Evolutionary conservation across 2,113 vertebrate species (phyloP).

Genomic region (Aspidoscelis tigris): DNA sequence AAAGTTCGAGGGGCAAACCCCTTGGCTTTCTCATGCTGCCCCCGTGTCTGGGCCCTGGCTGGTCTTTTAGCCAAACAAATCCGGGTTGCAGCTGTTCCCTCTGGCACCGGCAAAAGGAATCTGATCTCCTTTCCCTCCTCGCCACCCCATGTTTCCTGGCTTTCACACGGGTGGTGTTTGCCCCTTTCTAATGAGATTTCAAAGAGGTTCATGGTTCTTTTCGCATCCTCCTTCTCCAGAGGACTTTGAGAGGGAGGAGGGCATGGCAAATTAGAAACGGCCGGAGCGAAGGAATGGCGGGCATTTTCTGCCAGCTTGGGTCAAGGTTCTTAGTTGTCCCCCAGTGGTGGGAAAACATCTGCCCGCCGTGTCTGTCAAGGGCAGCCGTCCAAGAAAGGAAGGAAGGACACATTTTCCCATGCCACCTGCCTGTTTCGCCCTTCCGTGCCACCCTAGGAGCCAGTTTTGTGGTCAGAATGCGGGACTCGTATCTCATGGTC

Average conservation of each 20-base stretch:
- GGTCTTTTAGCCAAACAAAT: background rate
- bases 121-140: no score
- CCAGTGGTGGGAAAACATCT: constrained; percentile 28
- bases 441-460: no score
- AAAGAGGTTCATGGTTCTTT: background rate
- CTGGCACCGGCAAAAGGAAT: background rate
- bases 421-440: no score
- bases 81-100: background rate
- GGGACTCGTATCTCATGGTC: no score
- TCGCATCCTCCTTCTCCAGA: background rate
- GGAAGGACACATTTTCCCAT: no score
- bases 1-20: no score
- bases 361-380: background rate
- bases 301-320: background rate
- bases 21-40: background rate
- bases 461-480: no score
- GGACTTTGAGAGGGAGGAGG: background rate
- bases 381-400: background rate
- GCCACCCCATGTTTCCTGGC: no score
- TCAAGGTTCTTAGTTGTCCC: background rate
- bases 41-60: background rate
- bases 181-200: background rate
- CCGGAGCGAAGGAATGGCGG: background rate
- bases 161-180: background rate
- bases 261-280: background rate